Base-by-base conservation (phyloP, 2,113 vertebrate genomes). In the Nothoprocta pentlandii region DNA sequence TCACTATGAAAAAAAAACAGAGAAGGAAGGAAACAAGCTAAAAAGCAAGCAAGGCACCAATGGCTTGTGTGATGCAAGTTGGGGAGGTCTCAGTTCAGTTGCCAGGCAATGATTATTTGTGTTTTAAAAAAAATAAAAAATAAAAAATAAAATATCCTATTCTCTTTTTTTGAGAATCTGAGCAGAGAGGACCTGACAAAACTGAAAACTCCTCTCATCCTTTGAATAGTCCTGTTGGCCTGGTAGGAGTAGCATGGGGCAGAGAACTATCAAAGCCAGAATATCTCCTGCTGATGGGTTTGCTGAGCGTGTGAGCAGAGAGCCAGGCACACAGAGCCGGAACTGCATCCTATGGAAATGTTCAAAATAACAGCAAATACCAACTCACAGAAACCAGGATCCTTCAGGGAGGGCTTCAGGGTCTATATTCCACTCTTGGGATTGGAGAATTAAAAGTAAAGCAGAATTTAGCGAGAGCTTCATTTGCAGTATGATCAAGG, bases 261-360 rank as follows among this genome's bases (percentile, higher is more conserved):
- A 92, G 59, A 26, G 44, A 81, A 87, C 80, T 92, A 85, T 86
- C 28, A 88, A 85, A 91, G 23, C 20, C 44, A 80, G 49, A 83
- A 17, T 82, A 71, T 42, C 44, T 84, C 30, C 32, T 94, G 80
- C 41, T 93, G 46, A 54, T 49, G 80, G 56, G 53, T 90, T 93
- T 89, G 68, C 30, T 41, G 59, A 70, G 46, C 21, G 42, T 6
- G 21, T 56, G 63, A 77, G 59, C 6, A 74, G 71, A 87, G 42
- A 82, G 44, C 5, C 42, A 83, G 56, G 15, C 66, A 56, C 13
- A 70, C 28, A 63, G 32, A 49, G 32, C 64, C 64, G 80, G 56
- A 78, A 56, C 46, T 63, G 53, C 56, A 71, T 54, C 73, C 61
- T 83, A 63, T 39, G 19, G 81, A 90, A 88, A 66, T 73, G 17